A percentile compares a stretch with the other conserved stretches of the same genome.
These are phyloP conservation scores for Varanus salvator DNA, from an alignment of 2,113 vertebrate species.

Conservation along the genomic window DNA sequence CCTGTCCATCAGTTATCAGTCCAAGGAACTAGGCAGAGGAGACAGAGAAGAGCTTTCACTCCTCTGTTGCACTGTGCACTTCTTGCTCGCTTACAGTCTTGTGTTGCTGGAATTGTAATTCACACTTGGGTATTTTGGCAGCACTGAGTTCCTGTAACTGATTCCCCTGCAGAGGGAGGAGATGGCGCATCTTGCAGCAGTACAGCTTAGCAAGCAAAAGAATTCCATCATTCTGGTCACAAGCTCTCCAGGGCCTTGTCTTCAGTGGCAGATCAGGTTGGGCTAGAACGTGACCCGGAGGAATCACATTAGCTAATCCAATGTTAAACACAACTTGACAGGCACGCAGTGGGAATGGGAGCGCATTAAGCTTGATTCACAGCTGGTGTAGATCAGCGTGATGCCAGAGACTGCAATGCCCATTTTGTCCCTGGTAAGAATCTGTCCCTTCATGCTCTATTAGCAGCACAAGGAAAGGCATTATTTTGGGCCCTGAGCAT, in stretches of 20 bases:
- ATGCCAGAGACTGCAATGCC: background rate
- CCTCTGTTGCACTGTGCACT: rapidly evolving
- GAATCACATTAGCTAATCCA: conserved; percentile 6
- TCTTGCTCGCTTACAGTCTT: background rate
- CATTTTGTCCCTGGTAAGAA: background rate
- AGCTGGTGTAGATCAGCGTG: conserved; percentile 13
- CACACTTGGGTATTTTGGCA: conserved; percentile 21
- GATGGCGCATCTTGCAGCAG: background rate
- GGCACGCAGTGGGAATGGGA: background rate
- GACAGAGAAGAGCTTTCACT: background rate
- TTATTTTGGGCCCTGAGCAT: conserved; percentile 14
- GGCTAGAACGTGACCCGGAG: background rate
- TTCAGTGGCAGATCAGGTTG: conserved; percentile 7
- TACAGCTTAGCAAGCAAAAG: background rate
- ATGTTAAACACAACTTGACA: background rate
- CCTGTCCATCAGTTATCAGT: background rate
- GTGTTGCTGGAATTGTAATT: conserved; percentile 30
- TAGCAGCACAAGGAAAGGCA: background rate
- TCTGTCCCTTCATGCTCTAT: conserved; percentile 18
- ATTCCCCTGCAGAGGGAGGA: background rate
- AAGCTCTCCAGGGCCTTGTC: background rate
- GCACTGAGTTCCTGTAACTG: rapidly evolving
- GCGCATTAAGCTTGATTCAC: conserved; percentile 1
- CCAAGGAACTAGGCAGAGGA: background rate
- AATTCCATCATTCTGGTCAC: conserved; percentile 9